Evolutionary conservation across 2,888 invertebrate genomes (phyloP), one percentile per base, ranked within the genome.

Genomic region (Lithophane semibrunnea): DNA sequence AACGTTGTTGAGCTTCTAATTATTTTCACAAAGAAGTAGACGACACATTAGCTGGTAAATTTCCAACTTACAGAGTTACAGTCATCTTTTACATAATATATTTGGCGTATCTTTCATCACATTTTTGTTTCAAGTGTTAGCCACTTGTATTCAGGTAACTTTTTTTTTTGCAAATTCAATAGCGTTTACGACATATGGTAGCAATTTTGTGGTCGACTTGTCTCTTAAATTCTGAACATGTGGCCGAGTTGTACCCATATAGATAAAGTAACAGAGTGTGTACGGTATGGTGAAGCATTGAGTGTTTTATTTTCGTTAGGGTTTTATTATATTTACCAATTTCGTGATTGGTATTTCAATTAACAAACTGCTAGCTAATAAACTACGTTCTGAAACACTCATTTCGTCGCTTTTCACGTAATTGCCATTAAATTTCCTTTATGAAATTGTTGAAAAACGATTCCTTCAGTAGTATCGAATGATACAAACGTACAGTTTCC

Each of bases 181-280:
- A 80, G 47, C 74, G 60, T 74, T 83, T 85, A 80, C 85, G 84
- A 89, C 94, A 94, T 92, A 71, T 94, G 93, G 92, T 84, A 84
- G 86, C 91, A 90, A 92, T 93, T 92, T 93, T 86, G 91, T 87
- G 91, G 91, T 80, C 85, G 89, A 91, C 85, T 90, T 91, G 88
- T 88, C 88, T 87, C 88, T 88, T 85, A 87, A 89, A 87, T 90
- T 89, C 85, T 86, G 77, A 91, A 90, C 93, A 94, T 92, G 89
- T 93, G 93, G 79, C 61, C 8, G 29, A 37, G 56, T 69, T 78
- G 29, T 78, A 72, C 60, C 49, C 9, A 64, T 77, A 44, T 54
- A 73, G 72, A 86, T 83, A 74, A 21, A 69, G 58, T 60, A 67
- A 29, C 61, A 21, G 4, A 54, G 56, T 42, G n/a, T 52, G 71